phyloP scores from a whole-genome alignment of 53 echinoderm and acorn worm genomes.

The Pentamera pediparva region DNA sequence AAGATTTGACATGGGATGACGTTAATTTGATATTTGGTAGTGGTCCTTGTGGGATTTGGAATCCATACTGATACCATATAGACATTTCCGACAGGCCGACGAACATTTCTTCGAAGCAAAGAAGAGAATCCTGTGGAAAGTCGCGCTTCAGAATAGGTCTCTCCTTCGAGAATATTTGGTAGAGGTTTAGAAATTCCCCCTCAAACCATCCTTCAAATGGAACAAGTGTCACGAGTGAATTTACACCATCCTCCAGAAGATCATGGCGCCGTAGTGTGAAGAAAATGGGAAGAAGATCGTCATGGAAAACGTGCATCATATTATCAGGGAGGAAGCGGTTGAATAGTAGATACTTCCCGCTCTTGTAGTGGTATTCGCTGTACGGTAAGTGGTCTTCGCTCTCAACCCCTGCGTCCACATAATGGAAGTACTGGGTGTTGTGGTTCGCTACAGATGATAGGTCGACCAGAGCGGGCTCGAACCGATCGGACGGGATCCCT shows the following conservation, averaged over 20 bases:
- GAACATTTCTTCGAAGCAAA: conserved; percentile 73
- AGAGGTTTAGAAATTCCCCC: conserved; percentile 60
- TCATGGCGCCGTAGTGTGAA: conserved; percentile 54
- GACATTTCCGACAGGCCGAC: conserved; percentile 71
- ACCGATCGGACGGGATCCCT: conserved; percentile 60
- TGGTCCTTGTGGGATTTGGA: conserved; percentile 73
- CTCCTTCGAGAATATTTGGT: conserved; percentile 46
- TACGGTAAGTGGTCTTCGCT: neutral
- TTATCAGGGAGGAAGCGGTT: conserved; percentile 87
- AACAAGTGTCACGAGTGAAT: conserved; percentile 39
- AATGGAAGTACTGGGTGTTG: conserved; percentile 93
- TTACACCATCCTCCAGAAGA: neutral
- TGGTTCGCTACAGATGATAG: conserved; percentile 83
- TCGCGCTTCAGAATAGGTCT: conserved; percentile 52
- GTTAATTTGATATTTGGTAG: conserved; percentile 46
- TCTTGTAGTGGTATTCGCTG: conserved; percentile 5
- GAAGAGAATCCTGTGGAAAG: conserved; percentile 23
- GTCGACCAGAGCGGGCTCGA: conserved; percentile 75
- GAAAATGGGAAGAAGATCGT: conserved; percentile 86
- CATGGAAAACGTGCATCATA: conserved; percentile 94
- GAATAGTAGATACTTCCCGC: conserved; percentile 62
- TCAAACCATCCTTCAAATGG: conserved; percentile 57
- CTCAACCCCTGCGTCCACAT: conserved; percentile 38
- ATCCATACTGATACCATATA: conserved; percentile 98
- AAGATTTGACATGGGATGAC: conserved; percentile 50